phyloP scores from a whole-genome alignment of 2,113 vertebrate genomes.

The Rhadina sibilatrix region DNA sequence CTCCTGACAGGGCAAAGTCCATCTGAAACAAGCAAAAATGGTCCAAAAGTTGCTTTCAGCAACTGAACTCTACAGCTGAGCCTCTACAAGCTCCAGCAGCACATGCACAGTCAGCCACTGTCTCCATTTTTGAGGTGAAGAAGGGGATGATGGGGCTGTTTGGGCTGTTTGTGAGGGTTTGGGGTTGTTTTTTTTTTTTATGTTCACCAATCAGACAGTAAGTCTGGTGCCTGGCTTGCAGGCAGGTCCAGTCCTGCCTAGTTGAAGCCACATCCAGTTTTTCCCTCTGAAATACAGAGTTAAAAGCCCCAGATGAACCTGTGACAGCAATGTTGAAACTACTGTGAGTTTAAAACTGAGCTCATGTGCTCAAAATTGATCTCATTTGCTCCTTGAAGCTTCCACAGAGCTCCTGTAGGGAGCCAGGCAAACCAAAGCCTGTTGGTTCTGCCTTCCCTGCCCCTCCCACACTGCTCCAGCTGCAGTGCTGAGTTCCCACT shows the following conservation, averaged over 20 bases:
- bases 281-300: neutral
- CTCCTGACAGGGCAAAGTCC: neutral
- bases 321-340: neutral
- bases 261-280: neutral
- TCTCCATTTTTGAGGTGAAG: rapidly evolving
- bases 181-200: neutral
- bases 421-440: neutral
- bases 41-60: neutral
- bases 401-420: neutral
- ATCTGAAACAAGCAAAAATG: neutral
- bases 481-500: neutral
- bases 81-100: neutral
- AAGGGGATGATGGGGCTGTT: neutral
- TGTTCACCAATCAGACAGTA: neutral
- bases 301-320: neutral
- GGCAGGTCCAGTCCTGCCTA: neutral
- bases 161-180: neutral
- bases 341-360: neutral
- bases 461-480: neutral
- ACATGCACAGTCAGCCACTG: rapidly evolving
- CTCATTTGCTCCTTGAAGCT: neutral
- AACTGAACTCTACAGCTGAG: neutral
- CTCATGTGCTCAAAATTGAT: neutral
- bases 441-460: neutral
- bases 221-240: neutral